Evolutionary conservation across 2,888 invertebrate species (phyloP), one percentile per base, ranked within the genome.

Genomic region (Melanotus villosus): DNA sequence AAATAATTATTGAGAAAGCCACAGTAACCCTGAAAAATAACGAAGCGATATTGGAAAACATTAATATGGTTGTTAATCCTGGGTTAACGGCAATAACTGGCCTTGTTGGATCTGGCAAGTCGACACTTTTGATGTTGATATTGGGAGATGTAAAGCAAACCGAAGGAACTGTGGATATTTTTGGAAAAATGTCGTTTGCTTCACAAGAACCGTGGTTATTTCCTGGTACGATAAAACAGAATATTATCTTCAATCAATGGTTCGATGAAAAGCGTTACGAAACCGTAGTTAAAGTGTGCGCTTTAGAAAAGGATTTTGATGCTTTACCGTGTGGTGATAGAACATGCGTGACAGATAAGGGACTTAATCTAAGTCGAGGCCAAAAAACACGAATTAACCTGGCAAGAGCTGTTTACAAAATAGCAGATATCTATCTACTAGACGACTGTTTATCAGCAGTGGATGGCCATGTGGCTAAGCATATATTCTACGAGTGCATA

Each of bases 381-480:
- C 94, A 94, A 83, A 89, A 90, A 80, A 93, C 94, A 0, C 87
- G 94, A 71, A 89, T 95, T 34, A 92, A 92, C 81, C 85, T 95
- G 52, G 93, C 92, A 0, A 86, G 93, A 77, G 90, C 92, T 0
- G 85, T 93, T 56, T 93, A 93, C 78, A 88, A 88, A 74, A 88
- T 91, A 73, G 91, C 92, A 0, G 93, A 93, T 76, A 86, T 94
- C 26, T 93, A 93, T 78, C 83, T 93, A 32, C 82, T 93, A 38
- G 93, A 94, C 77, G 93, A 94, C 81, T 93, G 93, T 0, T 83
- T 94, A 21, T 92, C 92, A 38, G 92, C 93, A 0, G 92, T 94
- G 0, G 94, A 94, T 78, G 87, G 91, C 0, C 89, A 89, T 60
- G 93, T 94, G 0, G 91, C 91, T 0, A 87, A 89, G 41, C 88